phyloP scores from a whole-genome alignment of 2,888 invertebrate species.

The Lucinisca nassula region DNA sequence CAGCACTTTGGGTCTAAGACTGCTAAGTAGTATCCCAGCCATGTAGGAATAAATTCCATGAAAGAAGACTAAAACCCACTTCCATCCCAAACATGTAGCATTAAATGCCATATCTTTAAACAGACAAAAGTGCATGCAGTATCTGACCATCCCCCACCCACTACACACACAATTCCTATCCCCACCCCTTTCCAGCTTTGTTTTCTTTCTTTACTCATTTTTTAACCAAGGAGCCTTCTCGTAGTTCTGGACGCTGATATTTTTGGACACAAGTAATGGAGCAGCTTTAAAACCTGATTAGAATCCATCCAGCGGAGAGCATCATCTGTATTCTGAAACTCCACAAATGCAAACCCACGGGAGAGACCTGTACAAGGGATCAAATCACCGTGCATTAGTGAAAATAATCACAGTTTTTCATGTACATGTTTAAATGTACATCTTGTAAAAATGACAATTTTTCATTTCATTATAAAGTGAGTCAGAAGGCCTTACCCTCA shows the following conservation, averaged over 20 bases:
- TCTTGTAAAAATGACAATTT: no score
- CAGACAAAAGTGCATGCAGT: no score
- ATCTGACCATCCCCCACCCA: no score
- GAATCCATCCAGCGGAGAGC: slow-evolving; percentile 97
- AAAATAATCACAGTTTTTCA: background rate
- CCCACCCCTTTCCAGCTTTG: no score
- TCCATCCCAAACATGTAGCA: no score
- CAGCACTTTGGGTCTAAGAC: no score
- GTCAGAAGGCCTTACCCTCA: background rate
- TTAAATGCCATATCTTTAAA: no score
- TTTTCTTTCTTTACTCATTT: background rate
- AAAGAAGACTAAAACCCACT: no score
- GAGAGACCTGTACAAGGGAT: slow-evolving; percentile 92
- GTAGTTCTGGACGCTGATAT: background rate
- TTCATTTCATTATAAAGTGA: background rate
- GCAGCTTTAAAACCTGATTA: slow-evolving; percentile 92
- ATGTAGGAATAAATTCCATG: no score
- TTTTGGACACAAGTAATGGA: background rate
- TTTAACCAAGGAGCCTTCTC: background rate
- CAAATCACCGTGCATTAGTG: slow-evolving; percentile 15
- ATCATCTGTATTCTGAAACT: slow-evolving; percentile 96
- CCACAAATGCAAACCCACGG: slow-evolving; percentile 97
- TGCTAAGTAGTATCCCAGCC: no score
- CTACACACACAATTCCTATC: no score
- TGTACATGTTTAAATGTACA: background rate